Base-by-base conservation (phyloP, 2,113 vertebrate species). In the Aegithalos caudatus region DNA sequence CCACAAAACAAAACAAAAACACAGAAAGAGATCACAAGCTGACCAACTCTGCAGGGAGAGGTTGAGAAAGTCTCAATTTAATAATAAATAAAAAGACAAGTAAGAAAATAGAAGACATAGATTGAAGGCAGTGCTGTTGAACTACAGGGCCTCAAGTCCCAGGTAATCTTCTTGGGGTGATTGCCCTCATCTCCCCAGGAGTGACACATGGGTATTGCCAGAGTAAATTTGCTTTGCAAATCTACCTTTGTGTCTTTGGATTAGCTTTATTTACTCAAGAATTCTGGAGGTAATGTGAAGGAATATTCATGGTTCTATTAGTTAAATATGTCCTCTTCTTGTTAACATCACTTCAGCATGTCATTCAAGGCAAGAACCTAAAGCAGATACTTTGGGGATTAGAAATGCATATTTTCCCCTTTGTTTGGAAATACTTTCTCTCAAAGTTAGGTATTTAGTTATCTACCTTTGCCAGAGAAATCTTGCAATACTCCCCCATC, bases 161-260 rank as follows among this genome's bases (percentile, higher is more conserved):
- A 22, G 35, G 64, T 33, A 54, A 14, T n/a, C 79, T 54, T 37
- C 45, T 69, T 23, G 19, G 45, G 66, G 60, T 45, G 35, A 50
- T 15, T 40, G 33, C 51, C 81, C 35, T 1, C n/a, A 11, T 48
- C 16, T 76, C 47, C 56, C 40, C 4, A 1, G 65, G 33, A 84
- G 28, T 10, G 31, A 25, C 77, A 37, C 0, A 0, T 56, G 60
- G 19, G 18, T 40, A 38, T 78, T 79, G 53, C n/a, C 0, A 15
- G 58, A 21, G 71, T 77, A 90, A 94, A 92, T 94, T 92, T 95
- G 79, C 90, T 95, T 90, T 92, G 70, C 45, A 71, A 84, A 87
- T 87, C 58, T 87, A 45, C 66, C 35, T 79, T 85, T 73, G 40
- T 81, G 38, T 48, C 62, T 85, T 58, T 65, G 72, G 78, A 79